Percentiles rank a stretch among this genome's conserved stretches.
Evolutionary conservation across 2,888 invertebrate genomes (phyloP).

Genomic region (Steinernema hermaphroditum): DNA sequence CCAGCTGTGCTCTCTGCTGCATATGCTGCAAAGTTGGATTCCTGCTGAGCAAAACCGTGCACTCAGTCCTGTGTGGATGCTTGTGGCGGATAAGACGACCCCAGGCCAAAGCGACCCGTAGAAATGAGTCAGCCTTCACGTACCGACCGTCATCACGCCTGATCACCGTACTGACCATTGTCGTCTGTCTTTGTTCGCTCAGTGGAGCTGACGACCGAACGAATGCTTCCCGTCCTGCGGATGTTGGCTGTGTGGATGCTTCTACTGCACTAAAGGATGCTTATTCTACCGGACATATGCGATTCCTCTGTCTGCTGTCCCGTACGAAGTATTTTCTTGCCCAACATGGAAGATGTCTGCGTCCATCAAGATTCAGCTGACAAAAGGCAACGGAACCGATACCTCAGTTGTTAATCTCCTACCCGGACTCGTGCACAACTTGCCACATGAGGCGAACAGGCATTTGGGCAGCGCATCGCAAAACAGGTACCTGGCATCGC

Average conservation of each 20-base stretch:
- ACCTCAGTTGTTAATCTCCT: not conserved
- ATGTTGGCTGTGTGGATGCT: constrained; percentile 29
- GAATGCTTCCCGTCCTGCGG: constrained; percentile 2
- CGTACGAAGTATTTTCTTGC: not conserved
- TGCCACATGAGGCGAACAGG: no score
- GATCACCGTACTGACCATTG: no score
- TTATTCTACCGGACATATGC: constrained; percentile 20
- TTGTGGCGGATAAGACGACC: no score
- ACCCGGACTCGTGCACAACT: not conserved
- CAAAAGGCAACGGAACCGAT: not conserved
- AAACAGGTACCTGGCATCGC: no score
- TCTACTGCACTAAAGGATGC: not conserved
- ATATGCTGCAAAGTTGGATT: not conserved
- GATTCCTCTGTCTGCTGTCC: not conserved
- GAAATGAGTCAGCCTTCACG: no score
- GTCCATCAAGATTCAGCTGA: not conserved
- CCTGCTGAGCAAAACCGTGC: not conserved
- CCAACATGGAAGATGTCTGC: not conserved
- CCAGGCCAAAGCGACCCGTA: no score
- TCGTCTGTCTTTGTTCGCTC: no score
- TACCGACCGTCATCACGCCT: no score
- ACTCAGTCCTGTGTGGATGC: no score
- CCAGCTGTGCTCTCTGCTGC: not conserved
- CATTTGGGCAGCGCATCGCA: no score
- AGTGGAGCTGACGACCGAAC: no score